Percentiles rank a stretch among this genome's conserved stretches.
Evolutionary conservation across 2,797 vertebrate genomes (phyloP).

Genomic region (Tangara arthus): DNA sequence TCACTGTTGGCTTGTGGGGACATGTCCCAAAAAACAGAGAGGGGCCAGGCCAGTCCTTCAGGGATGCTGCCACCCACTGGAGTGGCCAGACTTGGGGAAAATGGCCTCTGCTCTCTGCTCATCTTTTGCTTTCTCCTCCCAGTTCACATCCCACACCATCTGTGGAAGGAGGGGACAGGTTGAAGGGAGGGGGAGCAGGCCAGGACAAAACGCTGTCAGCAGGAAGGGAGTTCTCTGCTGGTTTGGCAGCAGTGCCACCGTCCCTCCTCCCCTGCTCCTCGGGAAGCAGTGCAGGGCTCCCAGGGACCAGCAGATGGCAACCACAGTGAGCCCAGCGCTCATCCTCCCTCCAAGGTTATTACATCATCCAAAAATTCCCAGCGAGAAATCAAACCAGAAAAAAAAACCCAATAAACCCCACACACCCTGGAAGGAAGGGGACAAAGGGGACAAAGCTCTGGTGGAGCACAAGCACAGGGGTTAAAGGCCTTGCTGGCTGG

Average conservation of each 20-base stretch:
- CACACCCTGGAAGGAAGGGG: background rate
- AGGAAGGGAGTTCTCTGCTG: background rate
- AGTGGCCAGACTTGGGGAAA: background rate
- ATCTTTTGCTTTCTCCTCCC: background rate
- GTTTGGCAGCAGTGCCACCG: background rate
- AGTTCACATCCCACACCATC: background rate
- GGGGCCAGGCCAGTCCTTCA: background rate
- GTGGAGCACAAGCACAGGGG: background rate
- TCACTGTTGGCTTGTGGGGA: background rate
- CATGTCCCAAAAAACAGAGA: rapidly evolving
- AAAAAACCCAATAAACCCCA: background rate
- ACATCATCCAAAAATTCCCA: conserved; percentile 55
- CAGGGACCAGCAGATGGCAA: conserved; percentile 70
- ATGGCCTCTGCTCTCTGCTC: background rate
- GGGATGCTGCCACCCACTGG: background rate
- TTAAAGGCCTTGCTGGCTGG: background rate
- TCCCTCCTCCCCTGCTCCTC: background rate
- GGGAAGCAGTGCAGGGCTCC: conserved; percentile 4
- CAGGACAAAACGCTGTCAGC: background rate
- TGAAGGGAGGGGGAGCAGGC: background rate
- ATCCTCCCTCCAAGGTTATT: conserved; percentile 57
- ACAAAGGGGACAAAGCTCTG: background rate
- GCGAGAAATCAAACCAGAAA: background rate
- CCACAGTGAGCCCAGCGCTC: background rate
- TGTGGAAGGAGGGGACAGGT: background rate